Evolutionary conservation across 2,888 invertebrate genomes (phyloP).

Genomic region (Campaea margaritaria): DNA sequence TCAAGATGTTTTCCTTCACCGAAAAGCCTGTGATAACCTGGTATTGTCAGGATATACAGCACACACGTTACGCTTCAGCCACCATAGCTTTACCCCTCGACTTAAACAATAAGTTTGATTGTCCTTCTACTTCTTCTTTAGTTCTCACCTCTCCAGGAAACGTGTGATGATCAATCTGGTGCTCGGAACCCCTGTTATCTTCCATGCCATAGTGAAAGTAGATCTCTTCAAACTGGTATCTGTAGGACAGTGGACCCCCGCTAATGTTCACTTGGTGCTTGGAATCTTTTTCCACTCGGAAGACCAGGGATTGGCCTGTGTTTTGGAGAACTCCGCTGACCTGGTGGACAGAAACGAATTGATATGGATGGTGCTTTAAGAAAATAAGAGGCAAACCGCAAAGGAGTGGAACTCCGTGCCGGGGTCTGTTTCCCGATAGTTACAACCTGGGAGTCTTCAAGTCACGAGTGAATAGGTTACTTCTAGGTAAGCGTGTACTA

Average conservation of each 20-base stretch:
- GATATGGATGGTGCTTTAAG: not conserved
- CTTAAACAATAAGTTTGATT: not conserved
- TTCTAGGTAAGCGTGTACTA: too few relatives aligned
- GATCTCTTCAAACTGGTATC: slow-evolving; percentile 97
- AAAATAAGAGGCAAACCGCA: not conserved
- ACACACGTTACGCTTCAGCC: too few relatives aligned
- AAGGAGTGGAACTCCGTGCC: too few relatives aligned
- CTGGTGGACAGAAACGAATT: slow-evolving; percentile 75
- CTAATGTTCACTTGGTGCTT: slow-evolving; percentile 97
- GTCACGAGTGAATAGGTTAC: too few relatives aligned
- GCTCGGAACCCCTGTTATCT: slow-evolving; percentile 97
- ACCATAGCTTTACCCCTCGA: too few relatives aligned
- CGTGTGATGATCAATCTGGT: slow-evolving; percentile 96
- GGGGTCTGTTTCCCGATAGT: too few relatives aligned
- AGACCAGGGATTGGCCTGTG: slow-evolving; percentile 97
- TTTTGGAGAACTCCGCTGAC: slow-evolving; percentile 95
- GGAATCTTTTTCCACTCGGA: slow-evolving; percentile 95
- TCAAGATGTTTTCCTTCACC: too few relatives aligned
- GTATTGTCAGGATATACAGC: too few relatives aligned
- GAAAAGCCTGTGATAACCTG: too few relatives aligned
- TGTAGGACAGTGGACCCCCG: slow-evolving; percentile 97
- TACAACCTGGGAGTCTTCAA: too few relatives aligned
- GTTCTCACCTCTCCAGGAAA: slow-evolving; percentile 97
- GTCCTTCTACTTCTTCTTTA: too few relatives aligned
- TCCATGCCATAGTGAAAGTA: slow-evolving; percentile 97